Evolutionary conservation across 2,113 vertebrate species (phyloP).

Genomic region (Mola mola): DNA sequence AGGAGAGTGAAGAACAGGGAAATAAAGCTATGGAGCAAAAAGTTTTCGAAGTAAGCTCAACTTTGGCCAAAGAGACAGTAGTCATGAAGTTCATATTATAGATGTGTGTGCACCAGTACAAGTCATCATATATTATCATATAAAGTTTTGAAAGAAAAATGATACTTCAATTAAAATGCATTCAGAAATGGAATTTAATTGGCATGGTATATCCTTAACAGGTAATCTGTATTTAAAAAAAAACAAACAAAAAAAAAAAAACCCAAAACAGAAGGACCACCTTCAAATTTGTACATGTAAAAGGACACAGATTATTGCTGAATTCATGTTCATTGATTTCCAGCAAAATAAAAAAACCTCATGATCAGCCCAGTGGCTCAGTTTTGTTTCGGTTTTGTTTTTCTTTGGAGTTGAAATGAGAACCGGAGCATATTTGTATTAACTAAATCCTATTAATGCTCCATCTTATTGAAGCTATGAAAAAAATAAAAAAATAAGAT

Average conservation of each 20-base stretch:
- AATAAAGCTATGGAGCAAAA: too few relatives aligned
- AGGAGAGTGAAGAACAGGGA: too few relatives aligned
- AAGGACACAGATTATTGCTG: conserved; percentile 77
- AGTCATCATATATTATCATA: too few relatives aligned
- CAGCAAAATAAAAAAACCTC: conserved; percentile 65
- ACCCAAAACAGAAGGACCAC: too few relatives aligned
- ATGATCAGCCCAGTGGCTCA: conserved; percentile 51
- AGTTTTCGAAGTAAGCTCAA: too few relatives aligned
- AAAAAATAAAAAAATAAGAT: conserved; percentile 28
- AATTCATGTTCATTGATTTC: conserved; percentile 75
- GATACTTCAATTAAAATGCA: conserved; percentile 47
- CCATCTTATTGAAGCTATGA: conserved; percentile 27
- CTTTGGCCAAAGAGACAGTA: too few relatives aligned
- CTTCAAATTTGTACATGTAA: conserved; percentile 47
- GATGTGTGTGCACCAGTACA: not conserved
- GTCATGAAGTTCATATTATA: too few relatives aligned
- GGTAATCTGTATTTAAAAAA: conserved; percentile 63
- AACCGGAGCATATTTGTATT: conserved; percentile 32
- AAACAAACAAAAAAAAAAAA: conserved; percentile 9
- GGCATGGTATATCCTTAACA: conserved; percentile 71
- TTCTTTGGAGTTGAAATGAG: conserved; percentile 44
- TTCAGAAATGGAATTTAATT: conserved; percentile 76
- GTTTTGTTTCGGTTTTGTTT: conserved; percentile 38
- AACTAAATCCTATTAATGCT: conserved; percentile 40
- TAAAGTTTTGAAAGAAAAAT: too few relatives aligned